Evolutionary conservation across 2,797 vertebrate genomes (phyloP).

Genomic region (Coregonus sp.): DNA sequence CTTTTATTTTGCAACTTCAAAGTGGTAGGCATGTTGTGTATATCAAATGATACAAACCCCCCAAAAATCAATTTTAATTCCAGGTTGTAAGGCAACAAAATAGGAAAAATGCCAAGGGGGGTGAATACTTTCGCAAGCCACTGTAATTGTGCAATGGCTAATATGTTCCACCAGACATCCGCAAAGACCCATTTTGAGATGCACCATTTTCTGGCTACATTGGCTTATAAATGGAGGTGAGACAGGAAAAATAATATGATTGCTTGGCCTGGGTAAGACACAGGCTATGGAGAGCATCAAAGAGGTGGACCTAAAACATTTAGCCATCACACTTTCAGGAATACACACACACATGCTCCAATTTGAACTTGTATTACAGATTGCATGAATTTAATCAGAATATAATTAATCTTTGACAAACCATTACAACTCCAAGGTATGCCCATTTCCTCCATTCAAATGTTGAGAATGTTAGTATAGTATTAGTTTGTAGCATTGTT

Average conservation of each 20-base stretch:
- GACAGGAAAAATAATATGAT: conserved; percentile 6
- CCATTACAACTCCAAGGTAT: not conserved
- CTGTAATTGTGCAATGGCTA: conserved; percentile 33
- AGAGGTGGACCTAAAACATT: not conserved
- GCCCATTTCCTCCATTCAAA: not conserved
- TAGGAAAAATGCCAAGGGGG: no score
- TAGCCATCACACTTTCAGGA: not conserved
- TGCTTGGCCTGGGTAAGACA: not conserved
- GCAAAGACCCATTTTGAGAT: conserved; percentile 35
- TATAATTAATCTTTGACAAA: not conserved
- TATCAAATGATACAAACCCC: no score
- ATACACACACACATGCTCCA: not conserved
- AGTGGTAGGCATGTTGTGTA: no score
- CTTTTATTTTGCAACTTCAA: no score
- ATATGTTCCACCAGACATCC: conserved; percentile 20
- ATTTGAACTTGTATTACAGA: not conserved
- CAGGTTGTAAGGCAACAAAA: no score
- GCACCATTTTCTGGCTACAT: conserved; percentile 25
- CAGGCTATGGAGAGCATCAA: not conserved
- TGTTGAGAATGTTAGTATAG: not conserved
- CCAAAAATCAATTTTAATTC: no score
- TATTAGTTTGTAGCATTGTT: not conserved
- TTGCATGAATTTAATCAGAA: not conserved
- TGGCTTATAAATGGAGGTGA: conserved; percentile 34
- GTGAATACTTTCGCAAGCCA: no score